A percentile compares a stretch with the other conserved stretches of the same genome.
Conservation (phyloP, 2,888 invertebrate species). For the Leptinotarsa rubiginosa region DNA sequence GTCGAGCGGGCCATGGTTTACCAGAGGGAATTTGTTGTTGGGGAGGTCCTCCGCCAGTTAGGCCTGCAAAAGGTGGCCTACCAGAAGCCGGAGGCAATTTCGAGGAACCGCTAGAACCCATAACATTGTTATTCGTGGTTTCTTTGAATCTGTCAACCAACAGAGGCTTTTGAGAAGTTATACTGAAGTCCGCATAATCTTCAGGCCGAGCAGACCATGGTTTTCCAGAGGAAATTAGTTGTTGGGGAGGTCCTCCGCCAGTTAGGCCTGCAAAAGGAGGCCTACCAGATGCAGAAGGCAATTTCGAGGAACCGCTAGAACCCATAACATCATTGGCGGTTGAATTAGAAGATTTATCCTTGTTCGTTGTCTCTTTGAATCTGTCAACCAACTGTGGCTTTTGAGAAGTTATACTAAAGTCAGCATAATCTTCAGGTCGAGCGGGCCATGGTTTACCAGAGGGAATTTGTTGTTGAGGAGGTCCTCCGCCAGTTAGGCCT, state of each 20-base stretch:
- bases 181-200: slow-evolving; percentile 8
- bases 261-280: slow-evolving; percentile 32
- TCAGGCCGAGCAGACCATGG: slow-evolving; percentile 36
- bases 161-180: not conserved
- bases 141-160: slow-evolving; percentile 31
- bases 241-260: slow-evolving; percentile 12
- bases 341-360: too few species aligned
- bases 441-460: slow-evolving; percentile 38
- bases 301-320: not conserved
- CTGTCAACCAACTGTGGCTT: not conserved
- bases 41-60: slow-evolving; percentile 19
- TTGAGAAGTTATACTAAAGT: not conserved
- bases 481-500: too few species aligned
- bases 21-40: slow-evolving; percentile 33
- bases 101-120: too few species aligned
- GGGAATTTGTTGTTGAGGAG: slow-evolving; percentile 32
- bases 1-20: slow-evolving; percentile 31
- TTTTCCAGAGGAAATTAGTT: slow-evolving; percentile 34
- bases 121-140: not conserved
- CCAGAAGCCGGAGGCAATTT: not conserved
- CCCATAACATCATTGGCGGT: not conserved
- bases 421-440: slow-evolving; percentile 20
- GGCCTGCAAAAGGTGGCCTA: slow-evolving; percentile 13
- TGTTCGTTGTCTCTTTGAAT: too few species aligned
- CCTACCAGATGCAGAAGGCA: not conserved